phyloP scores from a whole-genome alignment of 2,113 vertebrate genomes.

The Puntigrus tetrazona region DNA sequence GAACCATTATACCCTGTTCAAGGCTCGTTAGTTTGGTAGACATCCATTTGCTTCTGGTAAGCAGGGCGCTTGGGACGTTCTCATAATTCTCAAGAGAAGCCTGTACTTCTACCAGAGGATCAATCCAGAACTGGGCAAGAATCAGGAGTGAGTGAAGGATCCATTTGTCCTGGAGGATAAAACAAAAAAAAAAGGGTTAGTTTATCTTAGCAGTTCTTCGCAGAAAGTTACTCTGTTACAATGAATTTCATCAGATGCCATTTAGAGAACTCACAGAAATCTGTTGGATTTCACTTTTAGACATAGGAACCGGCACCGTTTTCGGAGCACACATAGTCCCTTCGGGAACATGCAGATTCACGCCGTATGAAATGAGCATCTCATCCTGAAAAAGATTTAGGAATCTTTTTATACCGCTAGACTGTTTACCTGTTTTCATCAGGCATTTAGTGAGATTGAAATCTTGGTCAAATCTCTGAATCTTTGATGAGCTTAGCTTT shows the following conservation, averaged over 20 bases:
- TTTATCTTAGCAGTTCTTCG: not conserved
- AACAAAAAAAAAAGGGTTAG: not conserved
- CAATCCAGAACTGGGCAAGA: conserved; percentile 58
- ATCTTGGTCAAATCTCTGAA: no score
- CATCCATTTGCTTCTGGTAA: conserved; percentile 56
- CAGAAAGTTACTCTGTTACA: not conserved
- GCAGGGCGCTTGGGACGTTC: conserved; percentile 48
- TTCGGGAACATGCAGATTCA: conserved; percentile 19
- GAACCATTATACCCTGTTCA: conserved; percentile 55
- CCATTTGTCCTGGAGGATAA: conserved; percentile 58
- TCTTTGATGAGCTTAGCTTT: not conserved
- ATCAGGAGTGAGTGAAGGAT: conserved; percentile 57
- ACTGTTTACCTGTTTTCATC: not conserved
- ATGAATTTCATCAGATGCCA: not conserved
- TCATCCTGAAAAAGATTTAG: conserved; percentile 53
- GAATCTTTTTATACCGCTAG: no score
- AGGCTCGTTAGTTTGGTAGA: conserved; percentile 54
- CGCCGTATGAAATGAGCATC: conserved; percentile 41
- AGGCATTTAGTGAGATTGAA: not conserved
- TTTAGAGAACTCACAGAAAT: conserved; percentile 52
- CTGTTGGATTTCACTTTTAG: conserved; percentile 55
- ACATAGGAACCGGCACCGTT: conserved; percentile 40
- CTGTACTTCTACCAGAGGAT: conserved; percentile 53
- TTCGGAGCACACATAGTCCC: conserved; percentile 44
- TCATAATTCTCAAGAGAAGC: conserved; percentile 55